These are phyloP conservation scores for Mizuhopecten yessoensis DNA, from an alignment of 1,140 invertebrate genomes.

Conservation along the genomic window DNA sequence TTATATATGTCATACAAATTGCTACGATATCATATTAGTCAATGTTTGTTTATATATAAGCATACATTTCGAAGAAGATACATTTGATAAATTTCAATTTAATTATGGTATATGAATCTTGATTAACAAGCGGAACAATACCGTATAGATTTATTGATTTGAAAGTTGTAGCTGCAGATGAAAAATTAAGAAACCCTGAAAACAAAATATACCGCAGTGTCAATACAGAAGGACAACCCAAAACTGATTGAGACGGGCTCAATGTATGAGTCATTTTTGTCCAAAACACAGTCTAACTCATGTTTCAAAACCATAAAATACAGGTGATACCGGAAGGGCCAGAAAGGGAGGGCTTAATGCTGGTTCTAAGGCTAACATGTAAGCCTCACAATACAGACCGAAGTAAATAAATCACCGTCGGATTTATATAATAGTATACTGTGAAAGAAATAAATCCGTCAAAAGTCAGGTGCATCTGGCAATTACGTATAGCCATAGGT, in stretches of 20 bases:
- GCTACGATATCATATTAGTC: neutral
- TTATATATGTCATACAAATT: neutral
- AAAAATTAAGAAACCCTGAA: no score
- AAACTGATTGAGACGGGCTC: neutral
- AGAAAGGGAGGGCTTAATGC: conserved; percentile 6
- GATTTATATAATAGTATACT: neutral
- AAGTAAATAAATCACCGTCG: neutral
- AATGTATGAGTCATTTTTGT: conserved; percentile 26
- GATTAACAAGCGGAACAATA: neutral
- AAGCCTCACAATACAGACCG: neutral
- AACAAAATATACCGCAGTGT: neutral
- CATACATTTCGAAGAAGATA: no score
- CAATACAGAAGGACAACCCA: neutral
- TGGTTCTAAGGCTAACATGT: neutral
- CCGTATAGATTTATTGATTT: neutral
- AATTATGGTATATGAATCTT: no score
- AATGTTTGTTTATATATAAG: no score
- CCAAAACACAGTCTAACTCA: conserved; percentile 2
- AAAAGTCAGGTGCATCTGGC: conserved; percentile 37
- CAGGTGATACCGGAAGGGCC: neutral
- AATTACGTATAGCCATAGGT: neutral
- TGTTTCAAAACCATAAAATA: conserved; percentile 7
- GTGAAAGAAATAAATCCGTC: conserved; percentile 27
- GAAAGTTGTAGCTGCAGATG: neutral
- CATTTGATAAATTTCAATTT: no score